phyloP scores from a whole-genome alignment of 2,888 invertebrate genomes.

The Apamea crenata region DNA sequence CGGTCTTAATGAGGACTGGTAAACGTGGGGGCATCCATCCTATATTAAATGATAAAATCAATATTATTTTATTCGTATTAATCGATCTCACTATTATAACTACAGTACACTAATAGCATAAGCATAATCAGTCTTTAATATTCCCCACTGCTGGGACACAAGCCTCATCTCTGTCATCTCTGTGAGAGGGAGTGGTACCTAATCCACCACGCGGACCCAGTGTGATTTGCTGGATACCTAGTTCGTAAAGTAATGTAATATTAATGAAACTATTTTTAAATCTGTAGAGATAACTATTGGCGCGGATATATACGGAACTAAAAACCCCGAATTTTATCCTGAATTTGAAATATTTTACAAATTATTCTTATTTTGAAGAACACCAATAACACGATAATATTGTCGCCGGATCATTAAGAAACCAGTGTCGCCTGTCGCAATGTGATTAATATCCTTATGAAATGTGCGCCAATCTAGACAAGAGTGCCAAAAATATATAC shows the following conservation, averaged over 20 bases:
- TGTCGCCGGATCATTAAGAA: constrained; percentile 57
- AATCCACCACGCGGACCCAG: background rate
- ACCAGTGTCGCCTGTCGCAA: constrained; percentile 53
- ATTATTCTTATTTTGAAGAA: constrained; percentile 35
- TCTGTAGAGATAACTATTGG: background rate
- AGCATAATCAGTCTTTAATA: too few species aligned
- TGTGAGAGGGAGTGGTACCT: too few species aligned
- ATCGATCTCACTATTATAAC: background rate
- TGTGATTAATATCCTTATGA: constrained; percentile 56
- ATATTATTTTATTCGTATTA: background rate
- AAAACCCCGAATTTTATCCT: background rate
- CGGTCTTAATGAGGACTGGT: background rate
- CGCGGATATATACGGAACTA: background rate
- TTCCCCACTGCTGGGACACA: too few species aligned
- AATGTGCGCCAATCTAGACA: constrained; percentile 44
- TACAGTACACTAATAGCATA: background rate
- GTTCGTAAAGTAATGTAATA: background rate
- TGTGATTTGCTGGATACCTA: background rate
- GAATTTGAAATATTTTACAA: background rate
- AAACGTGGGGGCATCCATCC: background rate
- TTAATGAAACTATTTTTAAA: background rate
- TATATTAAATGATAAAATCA: background rate
- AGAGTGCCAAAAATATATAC: constrained; percentile 43
- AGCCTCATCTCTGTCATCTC: too few species aligned
- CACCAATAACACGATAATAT: constrained; percentile 42